Conservation (phyloP, 2,797 vertebrate genomes). For the Periparus ater region DNA sequence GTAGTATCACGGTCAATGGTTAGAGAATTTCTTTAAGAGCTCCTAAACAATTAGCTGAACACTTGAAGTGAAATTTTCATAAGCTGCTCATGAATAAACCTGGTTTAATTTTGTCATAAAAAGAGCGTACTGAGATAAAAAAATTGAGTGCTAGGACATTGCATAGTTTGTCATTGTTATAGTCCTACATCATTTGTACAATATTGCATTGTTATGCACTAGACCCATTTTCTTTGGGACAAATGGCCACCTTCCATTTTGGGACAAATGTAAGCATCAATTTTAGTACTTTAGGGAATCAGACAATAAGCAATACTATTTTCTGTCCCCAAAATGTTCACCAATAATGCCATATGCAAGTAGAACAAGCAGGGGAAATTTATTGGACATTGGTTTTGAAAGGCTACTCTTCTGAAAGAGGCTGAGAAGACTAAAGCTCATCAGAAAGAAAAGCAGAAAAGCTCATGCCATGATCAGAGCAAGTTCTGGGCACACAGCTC, state of each 20-base stretch:
- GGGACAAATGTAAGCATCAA: neutral
- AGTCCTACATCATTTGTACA: neutral
- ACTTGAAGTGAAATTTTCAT: neutral
- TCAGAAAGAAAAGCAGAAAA: slow-evolving; percentile 32
- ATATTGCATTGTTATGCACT: neutral
- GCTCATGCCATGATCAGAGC: neutral
- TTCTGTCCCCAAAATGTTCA: neutral
- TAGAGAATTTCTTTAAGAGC: slow-evolving; percentile 17
- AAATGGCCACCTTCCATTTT: neutral
- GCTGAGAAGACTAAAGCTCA: neutral
- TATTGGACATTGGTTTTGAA: neutral
- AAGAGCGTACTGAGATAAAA: neutral
- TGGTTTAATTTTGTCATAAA: neutral
- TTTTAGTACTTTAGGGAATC: neutral
- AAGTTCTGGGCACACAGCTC: slow-evolving; percentile 28
- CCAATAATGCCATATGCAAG: neutral
- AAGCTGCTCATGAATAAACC: neutral
- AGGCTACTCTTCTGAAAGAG: neutral
- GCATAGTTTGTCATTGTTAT: neutral
- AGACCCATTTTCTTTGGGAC: neutral
- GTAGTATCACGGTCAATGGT: neutral
- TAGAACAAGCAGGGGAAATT: neutral
- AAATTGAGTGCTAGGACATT: neutral
- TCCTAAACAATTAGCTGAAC: neutral
- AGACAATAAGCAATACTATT: neutral